Evolutionary conservation across 2,113 vertebrate species (phyloP).

Genomic region (Ranitomeya imitator): DNA sequence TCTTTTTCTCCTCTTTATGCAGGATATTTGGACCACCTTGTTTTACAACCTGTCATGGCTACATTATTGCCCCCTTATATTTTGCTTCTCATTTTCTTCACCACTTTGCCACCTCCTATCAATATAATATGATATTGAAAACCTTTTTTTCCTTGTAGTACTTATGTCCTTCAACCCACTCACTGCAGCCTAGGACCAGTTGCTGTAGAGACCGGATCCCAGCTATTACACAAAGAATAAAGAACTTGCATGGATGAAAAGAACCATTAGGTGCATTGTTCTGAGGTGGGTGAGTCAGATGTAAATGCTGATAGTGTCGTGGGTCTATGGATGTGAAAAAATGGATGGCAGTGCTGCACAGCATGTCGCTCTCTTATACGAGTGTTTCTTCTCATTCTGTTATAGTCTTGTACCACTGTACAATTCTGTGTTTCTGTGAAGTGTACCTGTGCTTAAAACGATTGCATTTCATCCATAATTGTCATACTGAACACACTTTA

Average conservation of each 20-base stretch:
- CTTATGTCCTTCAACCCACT: neutral
- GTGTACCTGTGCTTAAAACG: too few species aligned
- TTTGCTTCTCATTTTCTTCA: neutral
- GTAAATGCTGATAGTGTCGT: neutral
- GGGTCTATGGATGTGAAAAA: neutral
- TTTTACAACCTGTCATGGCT: neutral
- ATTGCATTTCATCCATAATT: neutral
- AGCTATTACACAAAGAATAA: neutral
- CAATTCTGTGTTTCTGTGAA: too few species aligned
- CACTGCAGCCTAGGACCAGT: conserved; percentile 9
- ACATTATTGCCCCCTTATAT: neutral
- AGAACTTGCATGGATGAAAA: neutral
- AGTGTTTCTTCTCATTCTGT: neutral
- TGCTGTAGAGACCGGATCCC: conserved; percentile 17
- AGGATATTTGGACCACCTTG: neutral
- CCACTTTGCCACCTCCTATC: neutral
- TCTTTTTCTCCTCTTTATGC: neutral
- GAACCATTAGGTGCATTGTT: neutral
- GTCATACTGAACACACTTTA: neutral
- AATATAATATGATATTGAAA: too few species aligned
- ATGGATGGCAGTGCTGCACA: neutral
- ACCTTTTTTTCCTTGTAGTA: neutral
- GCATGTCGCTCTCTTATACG: neutral
- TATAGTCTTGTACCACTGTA: neutral
- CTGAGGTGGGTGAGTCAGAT: conserved; percentile 16